Conservation (phyloP, 2,888 invertebrate genomes). For the Polyommatus iphigenia region DNA sequence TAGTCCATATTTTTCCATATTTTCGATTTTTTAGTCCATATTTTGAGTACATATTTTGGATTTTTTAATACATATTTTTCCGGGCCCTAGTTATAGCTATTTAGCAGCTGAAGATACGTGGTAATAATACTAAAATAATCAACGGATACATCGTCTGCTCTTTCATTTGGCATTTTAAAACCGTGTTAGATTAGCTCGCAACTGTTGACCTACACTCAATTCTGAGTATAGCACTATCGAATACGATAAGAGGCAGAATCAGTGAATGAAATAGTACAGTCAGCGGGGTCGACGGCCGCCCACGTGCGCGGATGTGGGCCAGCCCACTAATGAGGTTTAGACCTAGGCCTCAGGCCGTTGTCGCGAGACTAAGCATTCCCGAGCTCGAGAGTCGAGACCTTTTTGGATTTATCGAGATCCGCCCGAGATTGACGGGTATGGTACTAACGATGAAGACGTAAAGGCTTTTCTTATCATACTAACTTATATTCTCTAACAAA, state of each 20-base stretch:
- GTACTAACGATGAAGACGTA: not conserved
- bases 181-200: not conserved
- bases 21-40: too few species aligned
- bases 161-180: not conserved
- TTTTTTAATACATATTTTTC: too few species aligned
- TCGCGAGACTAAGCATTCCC: not conserved
- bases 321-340: not conserved
- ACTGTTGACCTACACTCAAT: not conserved
- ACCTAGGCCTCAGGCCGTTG: not conserved
- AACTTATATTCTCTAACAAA: too few species aligned
- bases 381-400: not conserved
- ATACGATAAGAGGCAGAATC: not conserved
- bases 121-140: not conserved
- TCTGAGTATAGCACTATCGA: not conserved
- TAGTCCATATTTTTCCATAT: too few species aligned
- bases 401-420: not conserved
- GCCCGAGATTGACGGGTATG: not conserved
- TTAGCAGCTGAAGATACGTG: not conserved
- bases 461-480: too few species aligned
- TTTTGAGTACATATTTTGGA: too few species aligned
- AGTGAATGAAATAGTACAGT: not conserved
- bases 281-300: slow-evolving; percentile 19
- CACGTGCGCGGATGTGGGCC: slow-evolving; percentile 23
- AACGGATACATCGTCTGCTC: not conserved
- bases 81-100: not conserved